Conservation (phyloP, 2,888 invertebrate species). For the Drosophila limbata region DNA sequence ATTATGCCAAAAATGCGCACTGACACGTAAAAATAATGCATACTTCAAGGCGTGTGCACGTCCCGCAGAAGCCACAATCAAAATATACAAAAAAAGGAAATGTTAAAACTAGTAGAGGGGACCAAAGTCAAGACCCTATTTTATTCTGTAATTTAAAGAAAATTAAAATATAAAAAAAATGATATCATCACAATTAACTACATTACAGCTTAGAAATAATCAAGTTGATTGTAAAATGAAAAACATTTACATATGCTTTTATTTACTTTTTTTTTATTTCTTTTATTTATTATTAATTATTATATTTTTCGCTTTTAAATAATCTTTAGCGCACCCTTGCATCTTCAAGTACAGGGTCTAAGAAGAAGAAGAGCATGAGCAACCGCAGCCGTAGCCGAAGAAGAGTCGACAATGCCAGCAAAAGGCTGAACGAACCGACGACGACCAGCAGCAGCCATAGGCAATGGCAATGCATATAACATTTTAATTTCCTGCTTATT, state of each 20-base stretch:
- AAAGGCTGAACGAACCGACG: conserved; percentile 9
- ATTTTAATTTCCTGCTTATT: conserved; percentile 83
- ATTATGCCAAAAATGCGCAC: conserved; percentile 80
- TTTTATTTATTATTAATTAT: too few relatives aligned
- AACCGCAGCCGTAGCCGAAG: conserved; percentile 19
- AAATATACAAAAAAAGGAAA: conserved; percentile 25
- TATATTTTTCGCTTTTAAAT: too few relatives aligned
- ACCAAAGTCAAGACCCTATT: background rate
- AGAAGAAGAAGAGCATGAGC: conserved; percentile 18
- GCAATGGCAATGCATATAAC: conserved; percentile 75
- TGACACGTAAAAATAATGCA: conserved; percentile 80
- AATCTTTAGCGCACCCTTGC: background rate
- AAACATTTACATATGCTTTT: too few relatives aligned
- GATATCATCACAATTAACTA: too few relatives aligned
- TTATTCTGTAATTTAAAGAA: too few relatives aligned
- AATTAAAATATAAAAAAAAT: too few relatives aligned
- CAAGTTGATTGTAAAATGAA: too few relatives aligned
- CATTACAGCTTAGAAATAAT: too few relatives aligned
- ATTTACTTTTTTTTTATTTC: too few relatives aligned
- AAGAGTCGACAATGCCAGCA: conserved; percentile 57
- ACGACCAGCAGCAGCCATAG: conserved; percentile 26
- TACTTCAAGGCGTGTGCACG: conserved; percentile 73
- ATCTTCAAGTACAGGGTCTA: background rate
- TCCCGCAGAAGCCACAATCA: conserved; percentile 41
- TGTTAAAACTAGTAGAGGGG: background rate